Conservation (phyloP, 2,888 invertebrate species). For the Troglohyphantes excavatus region DNA sequence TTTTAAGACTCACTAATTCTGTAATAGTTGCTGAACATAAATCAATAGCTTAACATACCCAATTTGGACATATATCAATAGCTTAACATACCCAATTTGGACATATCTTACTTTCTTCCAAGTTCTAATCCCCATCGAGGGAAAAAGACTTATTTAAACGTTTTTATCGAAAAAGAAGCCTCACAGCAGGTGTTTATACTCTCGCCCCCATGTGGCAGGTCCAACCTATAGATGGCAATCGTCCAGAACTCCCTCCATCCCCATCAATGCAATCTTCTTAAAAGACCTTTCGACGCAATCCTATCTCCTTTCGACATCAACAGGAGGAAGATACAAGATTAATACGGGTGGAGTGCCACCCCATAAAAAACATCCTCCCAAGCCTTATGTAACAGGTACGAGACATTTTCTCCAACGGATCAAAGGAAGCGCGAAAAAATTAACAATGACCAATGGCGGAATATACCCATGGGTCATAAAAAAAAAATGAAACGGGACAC, state of each 20-base stretch:
- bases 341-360: conserved; percentile 21
- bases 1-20: too few relatives aligned
- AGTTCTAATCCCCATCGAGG: too few relatives aligned
- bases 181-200: not conserved
- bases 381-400: conserved; percentile 26
- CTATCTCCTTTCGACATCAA: conserved; percentile 44
- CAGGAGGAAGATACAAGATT: not conserved
- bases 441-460: conserved; percentile 25
- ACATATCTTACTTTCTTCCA: too few relatives aligned
- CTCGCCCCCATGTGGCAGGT: too few relatives aligned
- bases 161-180: not conserved
- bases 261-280: not conserved
- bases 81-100: too few relatives aligned
- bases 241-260: not conserved
- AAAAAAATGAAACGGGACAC: not conserved
- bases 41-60: too few relatives aligned
- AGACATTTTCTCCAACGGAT: not conserved
- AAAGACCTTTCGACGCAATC: not conserved
- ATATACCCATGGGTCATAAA: not conserved
- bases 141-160: not conserved
- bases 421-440: conserved; percentile 43
- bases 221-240: too few relatives aligned
- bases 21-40: too few relatives aligned
- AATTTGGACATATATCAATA: too few relatives aligned
- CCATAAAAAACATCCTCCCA: not conserved